A percentile compares a stretch with the other conserved stretches of the same genome.
Evolutionary conservation across 2,797 vertebrate genomes (phyloP).

Genomic region (Oreochromis mossambicus): DNA sequence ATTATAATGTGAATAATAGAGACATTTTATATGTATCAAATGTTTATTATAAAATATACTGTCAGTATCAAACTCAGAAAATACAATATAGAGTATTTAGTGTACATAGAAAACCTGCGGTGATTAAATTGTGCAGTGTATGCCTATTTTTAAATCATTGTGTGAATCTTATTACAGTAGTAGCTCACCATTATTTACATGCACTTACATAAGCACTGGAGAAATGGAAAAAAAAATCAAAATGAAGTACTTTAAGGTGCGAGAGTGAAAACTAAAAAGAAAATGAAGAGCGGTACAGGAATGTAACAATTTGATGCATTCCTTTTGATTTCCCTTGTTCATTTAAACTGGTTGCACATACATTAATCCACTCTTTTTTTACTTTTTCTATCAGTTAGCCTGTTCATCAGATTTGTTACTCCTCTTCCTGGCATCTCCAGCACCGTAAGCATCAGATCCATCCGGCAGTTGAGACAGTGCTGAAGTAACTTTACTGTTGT

Average conservation of each 20-base stretch:
- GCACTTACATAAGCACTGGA: not conserved
- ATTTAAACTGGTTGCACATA: not conserved
- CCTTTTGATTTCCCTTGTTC: not conserved
- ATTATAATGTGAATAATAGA: not conserved
- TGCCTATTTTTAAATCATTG: not conserved
- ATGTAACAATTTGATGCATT: not conserved
- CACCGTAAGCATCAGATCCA: constrained; percentile 61
- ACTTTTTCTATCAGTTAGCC: constrained; percentile 70
- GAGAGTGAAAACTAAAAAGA: not conserved
- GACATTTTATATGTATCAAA: not conserved
- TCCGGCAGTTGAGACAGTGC: constrained; percentile 62
- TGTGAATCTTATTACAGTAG: not conserved
- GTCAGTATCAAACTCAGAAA: not conserved
- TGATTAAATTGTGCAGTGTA: not conserved
- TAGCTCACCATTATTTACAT: not conserved
- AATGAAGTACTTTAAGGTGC: not conserved
- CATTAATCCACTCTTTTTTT: not conserved
- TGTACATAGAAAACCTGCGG: not conserved
- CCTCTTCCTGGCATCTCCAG: constrained; percentile 78
- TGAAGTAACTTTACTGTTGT: constrained; percentile 53
- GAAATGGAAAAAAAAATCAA: not conserved
- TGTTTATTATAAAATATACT: constrained; percentile 33
- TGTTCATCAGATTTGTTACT: constrained; percentile 78
- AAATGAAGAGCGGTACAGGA: not conserved
- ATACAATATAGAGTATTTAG: not conserved